Evolutionary conservation across 1,140 invertebrate genomes (phyloP).

Genomic region (Xylocopa sonorina): DNA sequence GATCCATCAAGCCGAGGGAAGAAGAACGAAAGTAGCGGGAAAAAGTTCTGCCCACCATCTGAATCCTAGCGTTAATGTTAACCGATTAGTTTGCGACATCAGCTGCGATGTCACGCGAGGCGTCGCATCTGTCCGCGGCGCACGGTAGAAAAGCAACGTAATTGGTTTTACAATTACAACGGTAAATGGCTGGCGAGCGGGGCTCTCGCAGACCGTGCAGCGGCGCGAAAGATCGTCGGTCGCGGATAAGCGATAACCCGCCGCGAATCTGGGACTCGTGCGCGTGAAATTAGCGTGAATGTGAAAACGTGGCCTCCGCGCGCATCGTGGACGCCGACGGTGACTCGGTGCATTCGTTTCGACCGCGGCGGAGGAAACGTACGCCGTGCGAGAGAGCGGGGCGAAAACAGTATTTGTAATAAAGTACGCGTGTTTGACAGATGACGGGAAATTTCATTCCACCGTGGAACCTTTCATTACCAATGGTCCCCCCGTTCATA

Average conservation of each 20-base stretch:
- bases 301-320: neutral
- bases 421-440: neutral
- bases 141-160: constrained; percentile 23
- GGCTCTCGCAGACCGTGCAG: no score
- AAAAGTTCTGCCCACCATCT: neutral
- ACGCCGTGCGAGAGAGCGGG: neutral
- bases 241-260: no score
- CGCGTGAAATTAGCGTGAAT: constrained; percentile 18
- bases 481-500: no score
- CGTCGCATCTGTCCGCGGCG: neutral
- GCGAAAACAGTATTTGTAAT: constrained; percentile 5
- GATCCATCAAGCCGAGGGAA: constrained; percentile 23
- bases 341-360: neutral
- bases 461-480: neutral
- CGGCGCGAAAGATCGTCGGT: constrained; percentile 22
- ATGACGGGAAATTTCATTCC: neutral
- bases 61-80: constrained; percentile 20
- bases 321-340: neutral
- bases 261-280: neutral
- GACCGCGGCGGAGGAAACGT: no score
- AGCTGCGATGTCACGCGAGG: neutral
- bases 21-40: neutral
- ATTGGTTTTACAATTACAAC: constrained; percentile 47
- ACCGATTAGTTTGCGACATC: constrained; percentile 13
- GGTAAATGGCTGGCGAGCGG: neutral